Evolutionary conservation across 2,888 invertebrate genomes (phyloP).

Genomic region (Nemurella pictetii): DNA sequence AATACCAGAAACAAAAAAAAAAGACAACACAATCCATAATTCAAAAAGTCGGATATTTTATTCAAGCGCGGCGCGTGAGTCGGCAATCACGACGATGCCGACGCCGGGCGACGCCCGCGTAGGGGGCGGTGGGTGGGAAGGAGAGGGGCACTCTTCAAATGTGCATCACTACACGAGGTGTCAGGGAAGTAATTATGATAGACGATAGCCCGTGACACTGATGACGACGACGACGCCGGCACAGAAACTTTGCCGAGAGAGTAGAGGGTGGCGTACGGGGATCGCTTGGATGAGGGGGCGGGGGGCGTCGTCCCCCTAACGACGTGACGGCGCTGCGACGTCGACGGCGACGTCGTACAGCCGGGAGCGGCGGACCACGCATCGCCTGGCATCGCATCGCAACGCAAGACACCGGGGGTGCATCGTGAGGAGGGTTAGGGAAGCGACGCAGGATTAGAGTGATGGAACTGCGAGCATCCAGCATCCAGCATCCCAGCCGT

Average conservation of each 20-base stretch:
- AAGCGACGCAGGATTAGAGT: neutral
- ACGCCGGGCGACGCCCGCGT: neutral
- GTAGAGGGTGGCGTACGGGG: too few relatives aligned
- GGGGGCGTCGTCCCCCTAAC: neutral
- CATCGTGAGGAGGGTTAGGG: neutral
- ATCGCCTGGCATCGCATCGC: too few relatives aligned
- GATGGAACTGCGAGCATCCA: neutral
- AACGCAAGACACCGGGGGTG: too few relatives aligned
- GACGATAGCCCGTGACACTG: neutral
- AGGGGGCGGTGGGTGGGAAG: neutral
- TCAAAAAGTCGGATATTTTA: neutral
- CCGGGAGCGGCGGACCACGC: neutral
- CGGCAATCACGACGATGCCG: neutral
- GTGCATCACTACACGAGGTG: neutral
- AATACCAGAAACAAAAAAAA: neutral
- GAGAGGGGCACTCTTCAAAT: neutral
- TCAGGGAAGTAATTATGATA: neutral
- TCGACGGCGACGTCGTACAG: neutral
- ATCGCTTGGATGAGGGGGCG: too few relatives aligned
- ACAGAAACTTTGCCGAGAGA: neutral
- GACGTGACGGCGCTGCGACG: neutral
- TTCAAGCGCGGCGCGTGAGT: neutral
- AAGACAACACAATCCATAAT: neutral
- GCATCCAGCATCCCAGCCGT: too few relatives aligned
- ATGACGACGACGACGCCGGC: neutral